Percentiles rank a stretch among this genome's conserved stretches.
These are phyloP conservation scores for Ichneumoninae sp. DNA, from an alignment of 2,888 invertebrate species.

Conservation along the genomic window DNA sequence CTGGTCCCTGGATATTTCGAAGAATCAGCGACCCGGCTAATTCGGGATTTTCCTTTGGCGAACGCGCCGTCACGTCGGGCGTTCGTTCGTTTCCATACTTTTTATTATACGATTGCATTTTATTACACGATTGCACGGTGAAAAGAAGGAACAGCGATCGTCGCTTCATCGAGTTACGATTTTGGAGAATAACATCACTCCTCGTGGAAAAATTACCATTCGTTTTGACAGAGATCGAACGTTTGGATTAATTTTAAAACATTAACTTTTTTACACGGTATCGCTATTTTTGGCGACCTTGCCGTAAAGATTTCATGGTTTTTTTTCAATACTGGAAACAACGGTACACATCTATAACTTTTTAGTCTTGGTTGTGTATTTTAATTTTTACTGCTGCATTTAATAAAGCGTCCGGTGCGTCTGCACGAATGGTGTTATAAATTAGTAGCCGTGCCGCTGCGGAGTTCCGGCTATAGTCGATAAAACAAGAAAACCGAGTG, in stretches of 20 bases:
- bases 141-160: neutral
- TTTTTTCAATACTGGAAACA: neutral
- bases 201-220: neutral
- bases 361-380: neutral
- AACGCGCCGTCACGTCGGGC: slow-evolving; percentile 28
- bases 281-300: too few species aligned
- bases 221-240: too few species aligned
- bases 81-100: neutral
- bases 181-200: neutral
- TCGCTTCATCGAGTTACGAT: neutral
- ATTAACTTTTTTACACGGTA: neutral
- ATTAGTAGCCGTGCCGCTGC: neutral
- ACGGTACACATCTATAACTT: neutral
- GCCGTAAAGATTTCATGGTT: too few species aligned
- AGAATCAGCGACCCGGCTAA: slow-evolving; percentile 45
- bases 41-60: slow-evolving; percentile 50
- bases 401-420: neutral
- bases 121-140: neutral
- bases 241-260: neutral
- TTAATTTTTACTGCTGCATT: neutral
- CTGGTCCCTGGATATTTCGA: slow-evolving; percentile 44
- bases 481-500: slow-evolving; percentile 12
- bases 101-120: neutral
- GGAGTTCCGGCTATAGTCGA: neutral
- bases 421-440: neutral